phyloP scores from a whole-genome alignment of 2,888 invertebrate genomes.

The Cephus rjabovi region DNA sequence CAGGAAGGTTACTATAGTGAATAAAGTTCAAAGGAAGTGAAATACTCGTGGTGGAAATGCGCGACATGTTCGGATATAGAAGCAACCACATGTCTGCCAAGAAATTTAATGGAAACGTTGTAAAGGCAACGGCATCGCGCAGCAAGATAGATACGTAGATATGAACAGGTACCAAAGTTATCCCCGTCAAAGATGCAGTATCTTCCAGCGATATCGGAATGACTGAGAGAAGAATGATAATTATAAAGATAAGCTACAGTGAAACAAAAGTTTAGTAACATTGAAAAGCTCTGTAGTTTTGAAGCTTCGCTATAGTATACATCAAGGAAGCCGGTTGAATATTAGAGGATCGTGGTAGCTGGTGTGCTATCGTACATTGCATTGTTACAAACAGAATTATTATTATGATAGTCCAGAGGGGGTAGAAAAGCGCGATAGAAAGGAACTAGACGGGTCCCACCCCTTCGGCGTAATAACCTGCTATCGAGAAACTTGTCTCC shows the following conservation, averaged over 20 bases:
- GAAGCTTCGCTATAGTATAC: background rate
- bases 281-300: no score
- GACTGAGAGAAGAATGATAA: background rate
- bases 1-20: background rate
- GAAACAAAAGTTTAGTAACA: background rate
- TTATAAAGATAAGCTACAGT: background rate
- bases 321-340: slow-evolving; percentile 29
- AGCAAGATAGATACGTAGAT: no score
- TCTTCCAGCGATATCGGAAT: background rate
- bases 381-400: slow-evolving; percentile 42
- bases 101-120: background rate
- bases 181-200: background rate
- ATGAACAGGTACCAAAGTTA: no score
- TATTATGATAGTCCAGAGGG: slow-evolving; percentile 30
- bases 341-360: slow-evolving; percentile 17
- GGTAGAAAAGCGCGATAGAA: slow-evolving; percentile 11
- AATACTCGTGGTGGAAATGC: background rate
- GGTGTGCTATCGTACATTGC: slow-evolving; percentile 15
- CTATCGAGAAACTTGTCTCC: no score
- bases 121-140: no score
- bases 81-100: background rate
- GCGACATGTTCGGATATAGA: background rate
- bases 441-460: background rate
- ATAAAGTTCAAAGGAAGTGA: background rate
- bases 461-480: background rate